These are phyloP conservation scores for Trinorchestia longiramus DNA, from an alignment of 1,140 invertebrate species.

Conservation along the genomic window DNA sequence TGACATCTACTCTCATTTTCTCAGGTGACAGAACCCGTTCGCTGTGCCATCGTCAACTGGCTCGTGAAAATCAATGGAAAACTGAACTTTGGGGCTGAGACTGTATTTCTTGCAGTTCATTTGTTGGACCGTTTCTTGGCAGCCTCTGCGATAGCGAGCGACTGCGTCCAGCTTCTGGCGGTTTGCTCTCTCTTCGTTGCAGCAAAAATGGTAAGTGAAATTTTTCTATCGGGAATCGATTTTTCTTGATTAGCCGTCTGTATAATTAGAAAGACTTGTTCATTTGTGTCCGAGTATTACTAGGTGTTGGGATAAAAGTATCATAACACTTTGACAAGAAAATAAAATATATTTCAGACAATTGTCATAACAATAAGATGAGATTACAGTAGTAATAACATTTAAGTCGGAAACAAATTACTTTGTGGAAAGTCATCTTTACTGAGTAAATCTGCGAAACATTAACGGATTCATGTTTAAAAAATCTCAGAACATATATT, in stretches of 20 bases:
- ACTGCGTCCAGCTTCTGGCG: slow-evolving; percentile 55
- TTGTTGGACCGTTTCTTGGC: slow-evolving; percentile 54
- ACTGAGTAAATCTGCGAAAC: too few relatives aligned
- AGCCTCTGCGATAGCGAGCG: slow-evolving; percentile 47
- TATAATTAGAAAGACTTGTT: too few relatives aligned
- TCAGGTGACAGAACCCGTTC: slow-evolving; percentile 55
- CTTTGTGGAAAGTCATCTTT: too few relatives aligned
- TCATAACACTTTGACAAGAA: too few relatives aligned
- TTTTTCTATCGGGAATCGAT: background rate
- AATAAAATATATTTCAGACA: too few relatives aligned
- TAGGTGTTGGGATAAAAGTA: too few relatives aligned
- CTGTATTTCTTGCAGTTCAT: slow-evolving; percentile 57
- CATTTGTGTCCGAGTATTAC: too few relatives aligned
- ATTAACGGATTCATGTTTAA: too few relatives aligned
- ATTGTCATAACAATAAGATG: too few relatives aligned
- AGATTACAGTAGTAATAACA: too few relatives aligned
- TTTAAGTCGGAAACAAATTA: too few relatives aligned
- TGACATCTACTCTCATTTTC: background rate
- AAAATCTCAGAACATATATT: too few relatives aligned
- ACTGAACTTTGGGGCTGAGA: slow-evolving; percentile 56
- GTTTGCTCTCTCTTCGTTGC: slow-evolving; percentile 55
- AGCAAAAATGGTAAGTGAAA: slow-evolving; percentile 56
- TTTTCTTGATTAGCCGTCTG: background rate
- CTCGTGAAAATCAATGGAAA: slow-evolving; percentile 56
- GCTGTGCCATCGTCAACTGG: slow-evolving; percentile 58